Evolutionary conservation across 2,888 invertebrate species (phyloP).

Genomic region (Amitus sp.): DNA sequence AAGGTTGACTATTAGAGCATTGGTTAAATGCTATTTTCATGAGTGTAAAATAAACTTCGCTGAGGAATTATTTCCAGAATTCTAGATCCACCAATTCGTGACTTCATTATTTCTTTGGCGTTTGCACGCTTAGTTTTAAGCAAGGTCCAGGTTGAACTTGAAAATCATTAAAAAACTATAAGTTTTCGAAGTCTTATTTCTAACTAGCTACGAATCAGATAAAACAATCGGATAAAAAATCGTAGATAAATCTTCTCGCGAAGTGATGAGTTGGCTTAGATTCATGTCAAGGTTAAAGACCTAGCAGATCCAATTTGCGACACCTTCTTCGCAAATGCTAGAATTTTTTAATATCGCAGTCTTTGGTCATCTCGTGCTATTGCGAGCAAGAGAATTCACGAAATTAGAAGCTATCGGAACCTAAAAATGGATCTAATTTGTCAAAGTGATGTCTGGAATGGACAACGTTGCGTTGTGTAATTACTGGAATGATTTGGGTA

Average conservation of each 20-base stretch:
- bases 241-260: conserved; percentile 16
- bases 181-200: too few relatives aligned
- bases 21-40: too few relatives aligned
- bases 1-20: too few relatives aligned
- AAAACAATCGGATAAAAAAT: conserved; percentile 1
- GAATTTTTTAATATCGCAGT: conserved; percentile 25
- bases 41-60: too few relatives aligned
- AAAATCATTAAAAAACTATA: too few relatives aligned
- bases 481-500: conserved; percentile 4
- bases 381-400: conserved; percentile 33
- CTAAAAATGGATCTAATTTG: conserved; percentile 19
- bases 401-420: conserved; percentile 25
- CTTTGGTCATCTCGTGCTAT: conserved; percentile 35
- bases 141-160: too few relatives aligned
- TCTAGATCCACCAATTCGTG: too few relatives aligned
- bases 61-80: too few relatives aligned
- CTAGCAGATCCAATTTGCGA: conserved; percentile 38
- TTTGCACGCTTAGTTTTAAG: too few relatives aligned
- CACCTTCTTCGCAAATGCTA: conserved; percentile 35
- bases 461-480: conserved; percentile 17
- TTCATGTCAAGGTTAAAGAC: conserved; percentile 36
- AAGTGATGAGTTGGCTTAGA: conserved; percentile 19
- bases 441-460: neutral
- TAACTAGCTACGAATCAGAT: neutral
- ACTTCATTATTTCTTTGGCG: too few relatives aligned